Evolutionary conservation across 64 coral and sea anemone species (phyloP).

Genomic region (Porites australiensis): DNA sequence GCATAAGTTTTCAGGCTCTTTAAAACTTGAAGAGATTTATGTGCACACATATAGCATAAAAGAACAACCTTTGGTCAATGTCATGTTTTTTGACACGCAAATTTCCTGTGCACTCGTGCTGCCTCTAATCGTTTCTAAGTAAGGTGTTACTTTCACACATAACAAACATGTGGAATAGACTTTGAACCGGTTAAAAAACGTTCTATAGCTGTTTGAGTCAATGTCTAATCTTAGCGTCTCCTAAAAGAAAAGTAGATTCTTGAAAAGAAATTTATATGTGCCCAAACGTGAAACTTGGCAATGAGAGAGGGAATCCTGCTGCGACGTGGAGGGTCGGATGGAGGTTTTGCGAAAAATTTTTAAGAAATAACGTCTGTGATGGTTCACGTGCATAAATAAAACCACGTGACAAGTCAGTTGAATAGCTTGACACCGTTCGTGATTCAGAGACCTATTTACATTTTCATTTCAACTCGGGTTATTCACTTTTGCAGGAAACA

Average conservation of each 20-base stretch:
- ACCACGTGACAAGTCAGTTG: not conserved
- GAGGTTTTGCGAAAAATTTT: no score
- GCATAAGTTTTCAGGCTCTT: no score
- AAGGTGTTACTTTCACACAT: not conserved
- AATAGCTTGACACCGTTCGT: not conserved
- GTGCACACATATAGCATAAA: no score
- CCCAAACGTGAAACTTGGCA: no score
- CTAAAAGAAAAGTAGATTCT: not conserved
- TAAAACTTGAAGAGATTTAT: no score
- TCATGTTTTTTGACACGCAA: constrained; percentile 19
- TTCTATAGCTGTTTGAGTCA: not conserved
- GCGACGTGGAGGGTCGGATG: no score
- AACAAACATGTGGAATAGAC: constrained; percentile 12
- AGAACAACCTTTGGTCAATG: no score
- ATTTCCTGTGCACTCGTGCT: not conserved
- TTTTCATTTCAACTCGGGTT: constrained; percentile 7
- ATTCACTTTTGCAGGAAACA: constrained; percentile 21
- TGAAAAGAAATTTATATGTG: not conserved
- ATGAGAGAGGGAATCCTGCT: no score
- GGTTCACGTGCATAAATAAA: constrained; percentile 4
- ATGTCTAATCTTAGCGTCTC: not conserved
- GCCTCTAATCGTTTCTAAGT: not conserved
- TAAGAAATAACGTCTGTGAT: no score
- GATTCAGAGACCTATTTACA: constrained; percentile 41
- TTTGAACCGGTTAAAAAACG: not conserved